These are phyloP conservation scores for Clinocottus analis DNA, from an alignment of 2,113 vertebrate genomes.

Conservation along the genomic window DNA sequence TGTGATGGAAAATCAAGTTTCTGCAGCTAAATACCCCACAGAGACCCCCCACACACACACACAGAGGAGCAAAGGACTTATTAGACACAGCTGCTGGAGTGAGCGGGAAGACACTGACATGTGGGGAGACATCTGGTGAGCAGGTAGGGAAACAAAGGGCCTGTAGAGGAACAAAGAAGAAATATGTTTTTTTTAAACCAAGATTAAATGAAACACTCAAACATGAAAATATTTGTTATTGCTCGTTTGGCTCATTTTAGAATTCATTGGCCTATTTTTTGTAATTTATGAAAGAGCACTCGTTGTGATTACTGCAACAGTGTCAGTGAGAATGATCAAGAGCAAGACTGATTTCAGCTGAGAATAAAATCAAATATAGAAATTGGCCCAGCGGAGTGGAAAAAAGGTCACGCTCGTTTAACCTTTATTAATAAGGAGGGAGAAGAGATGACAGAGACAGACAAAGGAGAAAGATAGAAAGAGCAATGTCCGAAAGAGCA, in stretches of 20 bases:
- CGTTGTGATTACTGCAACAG: neutral
- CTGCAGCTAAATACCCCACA: slow-evolving; percentile 14
- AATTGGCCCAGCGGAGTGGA: neutral
- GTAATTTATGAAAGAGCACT: neutral
- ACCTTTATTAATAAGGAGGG: slow-evolving; percentile 37
- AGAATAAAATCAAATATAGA: neutral
- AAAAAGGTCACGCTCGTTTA: slow-evolving; percentile 23
- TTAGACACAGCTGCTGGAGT: slow-evolving; percentile 44
- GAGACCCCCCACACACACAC: slow-evolving; percentile 25
- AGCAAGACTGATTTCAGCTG: neutral
- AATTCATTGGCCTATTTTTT: neutral
- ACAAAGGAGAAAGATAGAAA: slow-evolving; percentile 7
- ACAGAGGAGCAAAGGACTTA: slow-evolving; percentile 36
- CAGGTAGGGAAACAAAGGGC: slow-evolving; percentile 7
- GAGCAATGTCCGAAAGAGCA: neutral
- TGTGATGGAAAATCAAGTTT: slow-evolving; percentile 18
- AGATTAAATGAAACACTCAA: neutral
- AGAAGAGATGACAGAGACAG: neutral
- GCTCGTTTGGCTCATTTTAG: neutral
- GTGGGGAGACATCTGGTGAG: slow-evolving; percentile 50
- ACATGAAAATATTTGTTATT: neutral
- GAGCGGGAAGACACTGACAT: slow-evolving; percentile 24
- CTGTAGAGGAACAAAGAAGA: neutral
- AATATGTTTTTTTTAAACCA: neutral
- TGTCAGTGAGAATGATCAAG: neutral